Evolutionary conservation across 2,113 vertebrate genomes (phyloP).

Genomic region (Spea multiplicata): DNA sequence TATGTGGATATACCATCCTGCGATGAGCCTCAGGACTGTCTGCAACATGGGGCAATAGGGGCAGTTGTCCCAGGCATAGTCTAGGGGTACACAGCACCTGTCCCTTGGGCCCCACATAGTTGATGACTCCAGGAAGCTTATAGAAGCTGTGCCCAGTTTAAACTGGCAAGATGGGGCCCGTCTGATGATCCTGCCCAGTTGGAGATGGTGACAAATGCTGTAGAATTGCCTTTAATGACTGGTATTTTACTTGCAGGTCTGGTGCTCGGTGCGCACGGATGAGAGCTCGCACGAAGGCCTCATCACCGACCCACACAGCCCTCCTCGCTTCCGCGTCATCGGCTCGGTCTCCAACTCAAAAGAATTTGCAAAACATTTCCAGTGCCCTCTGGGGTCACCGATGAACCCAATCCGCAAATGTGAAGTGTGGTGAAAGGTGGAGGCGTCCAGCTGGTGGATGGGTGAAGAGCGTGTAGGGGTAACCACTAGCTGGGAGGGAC

Average conservation of each 20-base stretch:
- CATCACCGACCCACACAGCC: conserved; percentile 94
- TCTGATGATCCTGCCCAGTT: no score
- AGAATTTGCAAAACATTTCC: conserved; percentile 87
- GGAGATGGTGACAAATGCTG: no score
- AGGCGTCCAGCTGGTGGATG: not conserved
- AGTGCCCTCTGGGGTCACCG: conserved; percentile 73
- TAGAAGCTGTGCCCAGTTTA: no score
- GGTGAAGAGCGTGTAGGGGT: not conserved
- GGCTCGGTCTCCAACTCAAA: conserved; percentile 88
- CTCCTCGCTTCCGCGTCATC: conserved; percentile 88
- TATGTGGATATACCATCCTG: no score
- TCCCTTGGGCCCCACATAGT: not conserved
- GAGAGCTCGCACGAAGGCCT: conserved; percentile 94
- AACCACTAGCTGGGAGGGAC: conserved; percentile 34
- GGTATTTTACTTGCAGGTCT: conserved; percentile 69
- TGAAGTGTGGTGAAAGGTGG: conserved; percentile 83
- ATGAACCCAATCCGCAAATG: conserved; percentile 94
- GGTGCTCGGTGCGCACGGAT: conserved; percentile 89
- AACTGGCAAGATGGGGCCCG: no score
- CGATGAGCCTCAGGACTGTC: no score
- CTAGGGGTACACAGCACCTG: conserved; percentile 12
- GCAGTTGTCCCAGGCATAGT: no score
- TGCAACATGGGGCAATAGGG: no score
- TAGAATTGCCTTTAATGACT: no score
- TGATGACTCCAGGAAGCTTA: no score